phyloP scores from a whole-genome alignment of 2,888 invertebrate genomes.

The Drosophila merina region DNA sequence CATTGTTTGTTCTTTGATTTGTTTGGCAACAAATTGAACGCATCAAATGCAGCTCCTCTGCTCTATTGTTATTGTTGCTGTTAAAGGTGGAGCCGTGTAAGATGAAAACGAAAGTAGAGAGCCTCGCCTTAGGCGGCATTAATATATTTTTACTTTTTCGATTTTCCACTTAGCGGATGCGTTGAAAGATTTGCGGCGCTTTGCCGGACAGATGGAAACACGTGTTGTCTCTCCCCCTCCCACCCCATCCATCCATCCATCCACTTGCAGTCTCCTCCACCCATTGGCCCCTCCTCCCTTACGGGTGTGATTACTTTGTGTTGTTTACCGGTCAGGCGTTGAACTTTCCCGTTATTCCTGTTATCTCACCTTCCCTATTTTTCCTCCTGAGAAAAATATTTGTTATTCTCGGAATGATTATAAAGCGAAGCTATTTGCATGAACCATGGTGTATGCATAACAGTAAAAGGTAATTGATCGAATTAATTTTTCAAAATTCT shows the following conservation, averaged over 20 bases:
- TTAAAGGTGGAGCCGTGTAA: conserved; percentile 50
- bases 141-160: conserved; percentile 10
- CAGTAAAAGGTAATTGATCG: not conserved
- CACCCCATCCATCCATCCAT: not conserved
- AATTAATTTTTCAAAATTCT: not conserved
- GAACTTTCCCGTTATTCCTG: conserved; percentile 58
- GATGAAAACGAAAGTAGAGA: conserved; percentile 54
- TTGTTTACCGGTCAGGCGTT: conserved; percentile 71
- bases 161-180: conserved; percentile 63
- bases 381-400: conserved; percentile 16
- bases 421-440: conserved; percentile 17
- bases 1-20: conserved; percentile 60
- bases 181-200: conserved; percentile 76
- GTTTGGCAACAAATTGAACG: conserved; percentile 78
- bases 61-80: conserved; percentile 15
- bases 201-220: conserved; percentile 68
- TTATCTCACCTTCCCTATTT: conserved; percentile 53
- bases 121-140: conserved; percentile 16
- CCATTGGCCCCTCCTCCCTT: not conserved
- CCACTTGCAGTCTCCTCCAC: not conserved
- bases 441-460: conserved; percentile 3
- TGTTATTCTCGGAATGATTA: conserved; percentile 67
- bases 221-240: conserved; percentile 53
- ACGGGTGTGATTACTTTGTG: not conserved
- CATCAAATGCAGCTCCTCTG: conserved; percentile 60